Conservation (phyloP, 2,797 vertebrate species). For the Heteromormyrus szaboi region DNA sequence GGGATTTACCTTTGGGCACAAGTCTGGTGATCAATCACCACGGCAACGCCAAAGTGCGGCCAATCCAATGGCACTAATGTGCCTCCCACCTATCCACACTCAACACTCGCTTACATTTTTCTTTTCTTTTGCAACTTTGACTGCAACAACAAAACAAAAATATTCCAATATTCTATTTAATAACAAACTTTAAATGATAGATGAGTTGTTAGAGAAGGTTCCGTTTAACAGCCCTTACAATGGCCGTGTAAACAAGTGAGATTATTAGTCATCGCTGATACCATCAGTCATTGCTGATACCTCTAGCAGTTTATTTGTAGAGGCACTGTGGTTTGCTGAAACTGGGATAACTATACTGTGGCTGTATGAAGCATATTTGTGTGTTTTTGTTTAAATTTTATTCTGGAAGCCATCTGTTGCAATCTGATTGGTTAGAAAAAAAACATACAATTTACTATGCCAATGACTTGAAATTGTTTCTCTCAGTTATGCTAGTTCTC, state of each 20-base stretch:
- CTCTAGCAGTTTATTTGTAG: not conserved
- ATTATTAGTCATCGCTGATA: conserved; percentile 2
- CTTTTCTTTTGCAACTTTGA: not conserved
- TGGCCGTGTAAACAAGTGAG: conserved; percentile 2
- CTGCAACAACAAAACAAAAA: not conserved
- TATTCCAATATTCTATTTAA: conserved; percentile 1
- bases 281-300: not conserved
- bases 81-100: not conserved
- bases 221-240: not conserved
- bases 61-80: not conserved
- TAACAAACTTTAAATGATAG: not conserved
- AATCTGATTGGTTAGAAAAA: conserved; percentile 3
- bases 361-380: not conserved
- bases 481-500: not conserved
- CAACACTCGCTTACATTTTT: not conserved
- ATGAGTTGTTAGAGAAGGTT: not conserved
- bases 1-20: conserved; percentile 3
- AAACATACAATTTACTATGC: not conserved
- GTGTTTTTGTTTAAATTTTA: not conserved
- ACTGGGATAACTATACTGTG: not conserved
- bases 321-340: conserved; percentile 1
- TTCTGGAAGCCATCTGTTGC: conserved; percentile 8
- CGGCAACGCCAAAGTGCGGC: not conserved
- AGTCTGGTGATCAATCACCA: conserved; percentile 6
- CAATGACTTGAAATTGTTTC: not conserved